Conservation (phyloP, 2,113 vertebrate species). For the Coturnix japonica region DNA sequence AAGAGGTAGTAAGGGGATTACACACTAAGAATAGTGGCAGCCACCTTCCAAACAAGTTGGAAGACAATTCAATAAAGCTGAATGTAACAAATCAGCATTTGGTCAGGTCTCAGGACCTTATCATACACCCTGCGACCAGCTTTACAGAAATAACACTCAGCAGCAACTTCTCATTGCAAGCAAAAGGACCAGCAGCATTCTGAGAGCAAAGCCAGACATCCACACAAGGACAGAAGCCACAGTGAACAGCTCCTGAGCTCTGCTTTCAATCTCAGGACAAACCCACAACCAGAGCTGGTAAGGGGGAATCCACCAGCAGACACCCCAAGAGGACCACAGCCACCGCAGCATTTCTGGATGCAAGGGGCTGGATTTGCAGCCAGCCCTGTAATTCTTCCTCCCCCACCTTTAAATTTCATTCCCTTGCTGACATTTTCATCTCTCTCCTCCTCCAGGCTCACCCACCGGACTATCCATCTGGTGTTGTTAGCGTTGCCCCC, state of each 20-base stretch:
- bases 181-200: neutral
- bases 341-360: neutral
- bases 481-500: slow-evolving; percentile 56
- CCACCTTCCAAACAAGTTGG: neutral
- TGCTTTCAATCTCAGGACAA: neutral
- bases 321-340: neutral
- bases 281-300: neutral
- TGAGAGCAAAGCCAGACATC: neutral
- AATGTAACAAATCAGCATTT: neutral
- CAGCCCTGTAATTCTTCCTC: slow-evolving; percentile 20
- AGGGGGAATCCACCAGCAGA: neutral
- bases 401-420: slow-evolving; percentile 46
- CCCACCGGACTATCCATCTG: slow-evolving; percentile 46
- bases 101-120: rapidly evolving
- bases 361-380: neutral
- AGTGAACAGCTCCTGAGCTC: neutral
- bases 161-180: neutral
- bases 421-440: slow-evolving; percentile 30
- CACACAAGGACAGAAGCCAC: neutral
- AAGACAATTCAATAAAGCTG: neutral
- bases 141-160: neutral
- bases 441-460: neutral
- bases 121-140: neutral
- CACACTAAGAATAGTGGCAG: neutral
- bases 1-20: neutral